Percentiles rank a stretch among this genome's conserved stretches.
Conservation (phyloP, 2,797 vertebrate species). For the Tauraco hartlaubi region DNA sequence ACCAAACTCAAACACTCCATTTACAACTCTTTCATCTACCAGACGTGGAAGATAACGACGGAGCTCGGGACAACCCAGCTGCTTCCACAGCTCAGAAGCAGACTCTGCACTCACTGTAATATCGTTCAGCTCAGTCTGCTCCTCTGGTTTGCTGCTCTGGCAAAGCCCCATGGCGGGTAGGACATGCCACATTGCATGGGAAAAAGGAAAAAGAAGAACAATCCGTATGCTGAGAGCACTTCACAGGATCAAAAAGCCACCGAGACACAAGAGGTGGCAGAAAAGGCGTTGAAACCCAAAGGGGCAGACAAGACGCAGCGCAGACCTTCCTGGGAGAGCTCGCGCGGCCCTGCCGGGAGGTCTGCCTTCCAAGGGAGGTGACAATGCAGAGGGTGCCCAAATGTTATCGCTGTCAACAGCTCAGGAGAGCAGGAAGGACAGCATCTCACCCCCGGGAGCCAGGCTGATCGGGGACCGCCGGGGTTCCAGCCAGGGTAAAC, state of each 20-base stretch:
- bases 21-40: not conserved
- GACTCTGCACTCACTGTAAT: not conserved
- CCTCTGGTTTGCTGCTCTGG: not conserved
- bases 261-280: not conserved
- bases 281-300: not conserved
- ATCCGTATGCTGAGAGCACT: not conserved
- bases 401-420: not conserved
- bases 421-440: conserved; percentile 9
- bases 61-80: not conserved
- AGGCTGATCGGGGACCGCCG: not conserved
- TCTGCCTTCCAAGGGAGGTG: not conserved
- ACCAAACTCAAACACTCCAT: not conserved
- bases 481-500: conserved; percentile 21
- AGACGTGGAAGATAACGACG: not conserved
- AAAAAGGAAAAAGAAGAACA: not conserved
- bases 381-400: not conserved
- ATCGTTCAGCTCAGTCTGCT: not conserved
- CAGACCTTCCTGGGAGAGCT: not conserved
- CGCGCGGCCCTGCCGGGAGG: fast-evolving
- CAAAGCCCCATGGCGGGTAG: not conserved
- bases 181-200: not conserved
- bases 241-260: not conserved
- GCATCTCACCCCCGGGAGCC: not conserved
- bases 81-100: not conserved
- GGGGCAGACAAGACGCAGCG: fast-evolving